Evolutionary conservation across 1,140 invertebrate species (phyloP), one percentile per base, ranked within the genome.

Genomic region (Drosophila murphyi): DNA sequence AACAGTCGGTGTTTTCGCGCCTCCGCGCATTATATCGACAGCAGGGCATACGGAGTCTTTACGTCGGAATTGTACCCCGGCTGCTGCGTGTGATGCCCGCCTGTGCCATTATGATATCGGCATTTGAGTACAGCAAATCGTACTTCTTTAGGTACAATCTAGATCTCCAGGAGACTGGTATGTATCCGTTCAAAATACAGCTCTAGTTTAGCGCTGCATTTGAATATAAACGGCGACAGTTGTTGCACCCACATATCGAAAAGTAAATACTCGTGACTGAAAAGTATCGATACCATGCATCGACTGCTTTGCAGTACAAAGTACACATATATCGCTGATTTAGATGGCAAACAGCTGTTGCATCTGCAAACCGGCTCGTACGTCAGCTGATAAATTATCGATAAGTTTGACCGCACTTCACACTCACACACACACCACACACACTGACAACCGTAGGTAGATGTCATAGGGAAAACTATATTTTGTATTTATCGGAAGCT

Each of bases 51-150:
- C 93, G 92, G 56, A 97, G 96, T 2, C 92, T 97, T 31, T 97
- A 97, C 88, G 94, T 96, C 39, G 98, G 98, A 28, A 90, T 98
- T 8, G 94, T 96, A 45, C 98, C 98, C 3, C 93, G 98, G 73
- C 93, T 99, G 72, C 94, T 97, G 5, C 99, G 99, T 94, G 97
- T 99, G 5, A 97, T 98, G n/a, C 98, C 98, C 28, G 98, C 98
- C 1, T 99, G 98, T 94, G 98, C 98, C 4, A 98, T 99, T 7
- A 99, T 99, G 98, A 98, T 99, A 52, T 96, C 97, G 6, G 96
- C 97, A 6, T 99, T 98, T 92, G 98, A 99, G 94, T 97, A 97
- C 92, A 96, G 97, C 70, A 99, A 99, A 93, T 93, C 94, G 51
- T 98, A 97, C 92, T 99, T 99, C 80, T 94, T 94, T 82, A 92